Evolutionary conservation across 2,113 vertebrate species (phyloP).

Genomic region (Petaurus breviceps): DNA sequence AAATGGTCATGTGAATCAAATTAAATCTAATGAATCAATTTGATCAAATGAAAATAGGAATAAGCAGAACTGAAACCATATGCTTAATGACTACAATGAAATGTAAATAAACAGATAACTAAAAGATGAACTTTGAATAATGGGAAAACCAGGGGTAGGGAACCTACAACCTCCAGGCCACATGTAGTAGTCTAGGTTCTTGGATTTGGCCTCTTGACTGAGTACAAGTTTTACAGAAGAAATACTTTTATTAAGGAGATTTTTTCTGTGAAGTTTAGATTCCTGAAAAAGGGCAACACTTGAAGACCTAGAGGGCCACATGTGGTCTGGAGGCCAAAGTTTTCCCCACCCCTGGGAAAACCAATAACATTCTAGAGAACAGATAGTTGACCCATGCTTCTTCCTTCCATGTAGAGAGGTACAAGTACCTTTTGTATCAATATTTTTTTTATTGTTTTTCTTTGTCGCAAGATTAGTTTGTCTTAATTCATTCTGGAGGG

Average conservation of each 20-base stretch:
- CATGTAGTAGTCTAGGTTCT: too few relatives aligned
- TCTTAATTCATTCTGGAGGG: not conserved
- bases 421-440: not conserved
- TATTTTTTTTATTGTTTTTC: not conserved
- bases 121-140: not conserved
- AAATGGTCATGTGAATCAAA: not conserved
- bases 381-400: not conserved
- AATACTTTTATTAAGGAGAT: too few relatives aligned
- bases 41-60: not conserved
- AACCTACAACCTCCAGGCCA: too few relatives aligned
- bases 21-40: too few relatives aligned
- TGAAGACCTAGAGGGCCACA: too few relatives aligned
- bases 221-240: too few relatives aligned
- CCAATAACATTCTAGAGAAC: not conserved
- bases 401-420: not conserved
- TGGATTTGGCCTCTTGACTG: too few relatives aligned
- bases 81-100: not conserved
- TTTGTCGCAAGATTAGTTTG: not conserved
- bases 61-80: not conserved
- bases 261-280: too few relatives aligned
- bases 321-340: too few relatives aligned
- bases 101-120: not conserved
- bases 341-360: not conserved
- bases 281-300: too few relatives aligned
- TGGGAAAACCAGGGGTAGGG: not conserved